Percentiles rank a stretch among this genome's conserved stretches.
These are phyloP conservation scores for Procavia capensis DNA, from an alignment of 2,113 vertebrate genomes.

Conservation along the genomic window DNA sequence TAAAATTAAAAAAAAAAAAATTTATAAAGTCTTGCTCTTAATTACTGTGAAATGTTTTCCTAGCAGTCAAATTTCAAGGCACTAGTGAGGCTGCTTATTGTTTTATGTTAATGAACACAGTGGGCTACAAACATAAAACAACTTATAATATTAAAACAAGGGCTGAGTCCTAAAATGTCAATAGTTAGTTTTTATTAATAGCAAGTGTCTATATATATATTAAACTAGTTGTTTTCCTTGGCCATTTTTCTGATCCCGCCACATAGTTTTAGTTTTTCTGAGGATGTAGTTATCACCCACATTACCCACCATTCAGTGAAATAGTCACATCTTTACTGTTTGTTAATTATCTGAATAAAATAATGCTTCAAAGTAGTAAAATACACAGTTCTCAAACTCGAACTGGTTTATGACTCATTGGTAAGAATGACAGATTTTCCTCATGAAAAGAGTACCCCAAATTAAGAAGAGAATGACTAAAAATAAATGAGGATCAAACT, in stretches of 20 bases:
- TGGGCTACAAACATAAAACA: background rate
- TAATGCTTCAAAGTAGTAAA: conserved; percentile 8
- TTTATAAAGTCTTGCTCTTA: background rate
- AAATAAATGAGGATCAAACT: conserved; percentile 59
- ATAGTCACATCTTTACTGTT: conserved; percentile 9
- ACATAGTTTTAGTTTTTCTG: conserved; percentile 46
- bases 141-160: background rate
- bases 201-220: background rate
- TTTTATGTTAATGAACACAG: conserved; percentile 55
- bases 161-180: background rate
- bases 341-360: conserved; percentile 48
- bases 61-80: background rate
- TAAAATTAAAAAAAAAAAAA: background rate
- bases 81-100: conserved; percentile 8
- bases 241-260: conserved; percentile 17
- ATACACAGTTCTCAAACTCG: conserved; percentile 46
- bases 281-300: conserved; percentile 42
- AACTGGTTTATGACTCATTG: conserved; percentile 69
- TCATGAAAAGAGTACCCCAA: conserved; percentile 67
- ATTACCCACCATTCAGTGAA: background rate
- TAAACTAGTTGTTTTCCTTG: conserved; percentile 45
- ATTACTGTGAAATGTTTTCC: conserved; percentile 57
- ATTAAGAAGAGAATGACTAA: conserved; percentile 61
- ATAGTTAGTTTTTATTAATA: conserved; percentile 20
- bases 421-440: conserved; percentile 28